A percentile compares a stretch with the other conserved stretches of the same genome.
phyloP scores from a whole-genome alignment of 1,140 invertebrate species.

The Pseudomyrmex gracilis region DNA sequence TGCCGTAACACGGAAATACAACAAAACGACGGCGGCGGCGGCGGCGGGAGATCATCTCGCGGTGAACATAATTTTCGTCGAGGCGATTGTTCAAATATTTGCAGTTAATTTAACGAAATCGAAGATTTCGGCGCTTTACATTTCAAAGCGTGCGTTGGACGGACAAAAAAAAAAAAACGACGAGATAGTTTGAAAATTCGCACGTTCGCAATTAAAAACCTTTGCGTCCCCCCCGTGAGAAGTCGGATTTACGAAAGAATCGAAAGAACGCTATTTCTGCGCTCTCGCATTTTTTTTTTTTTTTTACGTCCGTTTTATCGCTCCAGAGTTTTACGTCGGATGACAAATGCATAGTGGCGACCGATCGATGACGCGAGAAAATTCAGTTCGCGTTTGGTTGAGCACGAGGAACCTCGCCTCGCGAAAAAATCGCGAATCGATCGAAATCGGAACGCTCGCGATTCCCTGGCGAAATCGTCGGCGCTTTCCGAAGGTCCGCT shows the following conservation, averaged over 20 bases:
- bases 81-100: conserved; percentile 39
- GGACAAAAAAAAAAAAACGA: too few relatives aligned
- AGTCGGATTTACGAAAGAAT: conserved; percentile 2
- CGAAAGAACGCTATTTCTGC: not conserved
- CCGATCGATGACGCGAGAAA: not conserved
- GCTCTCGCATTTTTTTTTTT: not conserved
- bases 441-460: conserved; percentile 35
- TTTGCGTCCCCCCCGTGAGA: not conserved
- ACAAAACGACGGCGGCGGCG: not conserved
- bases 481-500: conserved; percentile 40
- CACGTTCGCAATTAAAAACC: conserved; percentile 44
- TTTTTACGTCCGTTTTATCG: not conserved
- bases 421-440: conserved; percentile 35
- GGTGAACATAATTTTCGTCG: conserved; percentile 25
- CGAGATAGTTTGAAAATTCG: conserved; percentile 9
- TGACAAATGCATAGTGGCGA: not conserved
- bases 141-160: not conserved
- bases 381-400: too few relatives aligned
- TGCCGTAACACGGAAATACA: not conserved
- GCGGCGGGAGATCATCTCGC: too few relatives aligned
- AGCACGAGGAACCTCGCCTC: not conserved
- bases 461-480: conserved; percentile 17
- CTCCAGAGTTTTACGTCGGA: not conserved
- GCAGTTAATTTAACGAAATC: conserved; percentile 35
- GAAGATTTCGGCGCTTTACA: conserved; percentile 23